Evolutionary conservation across 2,888 invertebrate species (phyloP), one percentile per base, ranked within the genome.

Genomic region (Synergus japonicus): DNA sequence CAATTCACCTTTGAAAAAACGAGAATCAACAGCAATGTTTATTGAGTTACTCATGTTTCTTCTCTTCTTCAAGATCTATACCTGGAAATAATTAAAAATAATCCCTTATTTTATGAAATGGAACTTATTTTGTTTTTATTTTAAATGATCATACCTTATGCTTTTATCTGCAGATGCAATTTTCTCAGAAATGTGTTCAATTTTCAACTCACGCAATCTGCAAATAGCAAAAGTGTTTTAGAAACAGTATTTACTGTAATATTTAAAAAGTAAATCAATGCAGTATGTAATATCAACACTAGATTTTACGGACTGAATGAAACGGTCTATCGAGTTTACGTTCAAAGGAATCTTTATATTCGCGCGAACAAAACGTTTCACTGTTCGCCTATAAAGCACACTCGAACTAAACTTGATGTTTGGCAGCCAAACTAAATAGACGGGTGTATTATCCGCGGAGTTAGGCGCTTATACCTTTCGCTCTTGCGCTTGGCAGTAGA

Each of bases 401-500:
- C 66, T 66, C 66, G 18, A 43, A 10, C 44, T 58, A 29, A 29
- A 76, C 58, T 41, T n/a, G 29, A 18, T 76, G 44, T 76, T 60
- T 76, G 76, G n/a, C 58, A 60, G 58, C 37, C 54, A 76, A 76
- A 58, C 60, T 58, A 64, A 76, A 63, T 49, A 76, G 64, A 76
- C 76, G 60, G 63, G 49, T 76, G 60, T 64, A 60, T 60, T 44
- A 76, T 63, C 44, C 29, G 29, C 15, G 29, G 54, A 76, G 60
- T 22, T 44, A 37, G 63, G 44, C 60, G 3, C 13, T 63, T 9
- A 49, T 41, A 15, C 49, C 22, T 29, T 15, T 46, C 44, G 69
- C 69, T 73, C 69, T 49, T 54, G 69, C 66, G 69, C 69, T 46
- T 54, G 54, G 54, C 49, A 73, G 78, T 78, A 64, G 43, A 76